Evolutionary conservation across 2,113 vertebrate species (phyloP).

Genomic region (Ammospiza caudacuta): DNA sequence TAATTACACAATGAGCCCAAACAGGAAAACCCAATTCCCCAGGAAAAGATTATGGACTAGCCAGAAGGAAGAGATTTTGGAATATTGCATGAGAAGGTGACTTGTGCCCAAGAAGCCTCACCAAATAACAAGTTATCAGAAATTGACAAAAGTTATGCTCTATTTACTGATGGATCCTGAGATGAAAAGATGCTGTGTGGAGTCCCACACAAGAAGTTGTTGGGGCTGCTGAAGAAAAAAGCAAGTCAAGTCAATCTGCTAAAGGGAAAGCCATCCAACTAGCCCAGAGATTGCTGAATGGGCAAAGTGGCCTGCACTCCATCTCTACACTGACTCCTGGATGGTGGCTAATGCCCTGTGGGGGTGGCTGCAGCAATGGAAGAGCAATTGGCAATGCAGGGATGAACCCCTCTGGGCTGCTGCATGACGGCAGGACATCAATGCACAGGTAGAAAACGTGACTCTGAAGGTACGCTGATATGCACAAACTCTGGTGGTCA

Average conservation of each 20-base stretch:
- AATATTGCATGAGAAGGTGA: neutral
- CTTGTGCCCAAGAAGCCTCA: neutral
- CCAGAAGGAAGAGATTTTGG: neutral
- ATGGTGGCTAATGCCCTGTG: neutral
- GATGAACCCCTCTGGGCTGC: neutral
- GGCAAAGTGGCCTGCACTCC: neutral
- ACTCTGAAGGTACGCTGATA: neutral
- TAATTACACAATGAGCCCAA: neutral
- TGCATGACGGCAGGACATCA: neutral
- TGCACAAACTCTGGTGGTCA: neutral
- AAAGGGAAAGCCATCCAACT: neutral
- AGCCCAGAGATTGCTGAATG: neutral
- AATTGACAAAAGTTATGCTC: neutral
- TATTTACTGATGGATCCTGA: neutral
- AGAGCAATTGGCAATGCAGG: neutral
- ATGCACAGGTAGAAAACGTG: neutral
- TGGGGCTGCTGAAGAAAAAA: neutral
- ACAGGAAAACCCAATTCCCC: neutral
- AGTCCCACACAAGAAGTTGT: fast-evolving
- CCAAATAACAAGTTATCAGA: fast-evolving
- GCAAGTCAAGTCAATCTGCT: neutral
- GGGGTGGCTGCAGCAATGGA: neutral
- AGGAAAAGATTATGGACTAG: neutral
- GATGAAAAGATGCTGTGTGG: neutral
- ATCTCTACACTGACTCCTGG: neutral